phyloP scores from a whole-genome alignment of 2,888 invertebrate genomes.

The Calameuta pallipes region DNA sequence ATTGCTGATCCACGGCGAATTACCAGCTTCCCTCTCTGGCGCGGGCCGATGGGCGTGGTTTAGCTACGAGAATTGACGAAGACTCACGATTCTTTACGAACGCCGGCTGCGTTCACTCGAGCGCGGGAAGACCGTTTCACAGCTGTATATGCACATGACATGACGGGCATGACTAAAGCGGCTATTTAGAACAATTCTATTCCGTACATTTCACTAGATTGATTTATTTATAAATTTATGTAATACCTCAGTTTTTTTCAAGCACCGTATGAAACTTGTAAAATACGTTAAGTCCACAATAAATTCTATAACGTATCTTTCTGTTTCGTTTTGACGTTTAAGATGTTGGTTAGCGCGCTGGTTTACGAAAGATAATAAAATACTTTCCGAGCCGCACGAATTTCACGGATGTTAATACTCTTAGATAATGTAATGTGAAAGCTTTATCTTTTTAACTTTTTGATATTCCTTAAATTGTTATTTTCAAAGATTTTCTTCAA shows the following conservation, averaged over 20 bases:
- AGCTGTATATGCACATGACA: not conserved
- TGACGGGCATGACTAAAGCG: too few species aligned
- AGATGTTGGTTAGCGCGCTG: not conserved
- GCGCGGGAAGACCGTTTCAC: conserved; percentile 12
- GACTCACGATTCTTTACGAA: conserved; percentile 31
- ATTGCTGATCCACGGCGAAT: conserved; percentile 48
- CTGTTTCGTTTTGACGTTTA: not conserved
- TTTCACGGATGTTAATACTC: not conserved
- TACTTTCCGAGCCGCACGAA: not conserved
- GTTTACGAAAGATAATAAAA: not conserved
- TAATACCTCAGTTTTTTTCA: not conserved
- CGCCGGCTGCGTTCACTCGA: conserved; percentile 25
- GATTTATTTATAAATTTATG: not conserved
- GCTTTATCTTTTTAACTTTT: not conserved
- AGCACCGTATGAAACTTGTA: not conserved
- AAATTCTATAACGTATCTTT: not conserved
- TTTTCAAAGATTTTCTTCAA: not conserved
- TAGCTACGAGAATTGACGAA: conserved; percentile 29
- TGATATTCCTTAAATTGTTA: not conserved
- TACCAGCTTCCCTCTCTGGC: conserved; percentile 50
- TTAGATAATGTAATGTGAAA: not conserved
- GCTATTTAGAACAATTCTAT: not conserved
- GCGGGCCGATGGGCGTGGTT: conserved; percentile 47
- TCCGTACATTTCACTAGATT: not conserved
- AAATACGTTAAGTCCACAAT: not conserved